phyloP scores from a whole-genome alignment of 2,113 vertebrate species.

The Beaufortia kweichowensis region DNA sequence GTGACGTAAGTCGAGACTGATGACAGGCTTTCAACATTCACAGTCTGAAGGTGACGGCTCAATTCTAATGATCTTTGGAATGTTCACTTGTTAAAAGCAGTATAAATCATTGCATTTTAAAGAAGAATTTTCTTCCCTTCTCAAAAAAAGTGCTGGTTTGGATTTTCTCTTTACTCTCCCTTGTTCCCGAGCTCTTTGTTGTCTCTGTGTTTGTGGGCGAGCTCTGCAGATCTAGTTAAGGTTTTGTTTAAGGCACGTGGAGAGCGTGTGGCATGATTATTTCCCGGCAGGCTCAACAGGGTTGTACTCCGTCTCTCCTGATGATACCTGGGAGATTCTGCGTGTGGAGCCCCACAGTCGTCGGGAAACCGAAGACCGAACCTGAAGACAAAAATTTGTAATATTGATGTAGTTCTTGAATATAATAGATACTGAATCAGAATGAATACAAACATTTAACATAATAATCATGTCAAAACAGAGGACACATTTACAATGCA shows the following conservation, averaged over 20 bases:
- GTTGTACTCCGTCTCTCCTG: conserved; percentile 91
- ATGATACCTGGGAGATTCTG: conserved; percentile 90
- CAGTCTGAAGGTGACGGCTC: background rate
- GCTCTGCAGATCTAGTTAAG: background rate
- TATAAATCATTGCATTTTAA: conserved; percentile 20
- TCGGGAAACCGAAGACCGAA: conserved; percentile 81
- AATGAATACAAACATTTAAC: no score
- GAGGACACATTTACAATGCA: no score
- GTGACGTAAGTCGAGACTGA: background rate
- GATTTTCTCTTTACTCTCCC: conserved; percentile 1
- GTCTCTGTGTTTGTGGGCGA: background rate
- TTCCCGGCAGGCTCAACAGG: conserved; percentile 69
- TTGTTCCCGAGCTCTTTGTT: background rate
- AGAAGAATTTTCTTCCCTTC: conserved; percentile 27
- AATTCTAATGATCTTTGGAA: conserved; percentile 51
- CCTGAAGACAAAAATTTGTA: conserved; percentile 67
- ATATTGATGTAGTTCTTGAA: background rate
- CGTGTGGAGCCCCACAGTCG: conserved; percentile 87
- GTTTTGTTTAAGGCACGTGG: background rate
- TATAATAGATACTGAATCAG: no score
- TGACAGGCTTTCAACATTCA: background rate
- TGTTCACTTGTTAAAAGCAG: conserved; percentile 40
- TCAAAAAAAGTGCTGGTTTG: conserved; percentile 52
- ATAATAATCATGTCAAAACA: no score
- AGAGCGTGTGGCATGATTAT: conserved; percentile 52